Evolutionary conservation across 2,797 vertebrate species (phyloP), one percentile per base, ranked within the genome.

Genomic region (Alcedo quadribrachys): DNA sequence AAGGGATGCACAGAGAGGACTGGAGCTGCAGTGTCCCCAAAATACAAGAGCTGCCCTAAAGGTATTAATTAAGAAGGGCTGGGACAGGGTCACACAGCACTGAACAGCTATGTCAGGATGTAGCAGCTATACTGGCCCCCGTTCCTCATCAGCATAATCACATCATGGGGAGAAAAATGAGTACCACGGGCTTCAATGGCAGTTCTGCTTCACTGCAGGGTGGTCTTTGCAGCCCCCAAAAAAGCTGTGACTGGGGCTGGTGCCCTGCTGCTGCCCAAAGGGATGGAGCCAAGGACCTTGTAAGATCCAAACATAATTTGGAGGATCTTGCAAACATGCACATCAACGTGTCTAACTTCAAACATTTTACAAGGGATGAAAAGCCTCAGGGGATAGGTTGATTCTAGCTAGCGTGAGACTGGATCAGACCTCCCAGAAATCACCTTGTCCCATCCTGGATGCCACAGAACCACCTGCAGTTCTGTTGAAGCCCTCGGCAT

Each of bases 121-220:
- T 2, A 67, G 61, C 5, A 1, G 42, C 43, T 42, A 1, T 19
- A 45, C 33, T 17, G 58, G 73, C 37, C 15, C 33, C n/a, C 0
- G 0, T 53, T 82, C 24, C 9, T 37, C 30, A 40, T 77, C 65
- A 80, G 22, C 37, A 46, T 33, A 61, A 89, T 28, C n/a, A 70
- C 66, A 78, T 17, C 0, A 1, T 4, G n/a, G 28, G 50, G 69
- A 78, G 22, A 85, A 74, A 74, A 92, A 66, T 18, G 4, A 83
- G 62, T 62, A 19, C 24, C 13, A 12, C 8, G 18, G 65, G 11
- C 40, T 53, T 77, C 4, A 0, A 1, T 54, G 9, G 20, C 35
- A 20, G 0, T 48, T 50, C 73, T 83, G 61, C 8, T 83, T 63
- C 25, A 50, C 57, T 77, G 53, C 53, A 87, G 57, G 22, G 11